Percentiles rank a stretch among this genome's conserved stretches.
These are phyloP conservation scores for Alectoris magna DNA, from an alignment of 2,797 vertebrate genomes.

Conservation along the genomic window DNA sequence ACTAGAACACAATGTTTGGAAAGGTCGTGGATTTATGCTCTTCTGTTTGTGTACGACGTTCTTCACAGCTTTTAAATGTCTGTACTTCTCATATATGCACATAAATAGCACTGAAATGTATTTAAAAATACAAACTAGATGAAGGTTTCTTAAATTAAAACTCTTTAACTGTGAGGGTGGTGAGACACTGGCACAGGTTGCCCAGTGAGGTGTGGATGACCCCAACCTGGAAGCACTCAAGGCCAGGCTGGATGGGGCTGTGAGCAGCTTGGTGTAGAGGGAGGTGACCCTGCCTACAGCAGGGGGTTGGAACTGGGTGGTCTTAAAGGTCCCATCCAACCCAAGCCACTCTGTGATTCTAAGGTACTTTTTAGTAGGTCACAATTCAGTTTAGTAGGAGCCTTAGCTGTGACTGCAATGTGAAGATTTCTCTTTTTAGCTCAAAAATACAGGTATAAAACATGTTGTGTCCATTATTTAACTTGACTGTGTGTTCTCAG, in stretches of 20 bases:
- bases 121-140: background rate
- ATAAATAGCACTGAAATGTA: background rate
- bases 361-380: background rate
- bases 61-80: background rate
- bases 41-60: background rate
- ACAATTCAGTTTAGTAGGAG: background rate
- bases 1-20: background rate
- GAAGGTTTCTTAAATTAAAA: too few species aligned
- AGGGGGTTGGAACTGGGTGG: too few species aligned
- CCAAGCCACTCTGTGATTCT: too few species aligned
- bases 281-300: too few species aligned
- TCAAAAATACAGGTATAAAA: background rate
- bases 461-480: background rate
- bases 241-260: too few species aligned
- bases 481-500: background rate
- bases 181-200: too few species aligned
- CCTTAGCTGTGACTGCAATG: background rate
- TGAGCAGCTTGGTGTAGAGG: too few species aligned
- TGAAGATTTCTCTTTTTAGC: background rate
- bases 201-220: too few species aligned
- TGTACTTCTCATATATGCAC: background rate
- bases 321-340: too few species aligned
- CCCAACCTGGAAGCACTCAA: too few species aligned
- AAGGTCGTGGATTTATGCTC: background rate
- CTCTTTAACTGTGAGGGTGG: too few species aligned